Evolutionary conservation across 1,140 invertebrate species (phyloP), one percentile per base, ranked within the genome.

Genomic region (Musca domestica): DNA sequence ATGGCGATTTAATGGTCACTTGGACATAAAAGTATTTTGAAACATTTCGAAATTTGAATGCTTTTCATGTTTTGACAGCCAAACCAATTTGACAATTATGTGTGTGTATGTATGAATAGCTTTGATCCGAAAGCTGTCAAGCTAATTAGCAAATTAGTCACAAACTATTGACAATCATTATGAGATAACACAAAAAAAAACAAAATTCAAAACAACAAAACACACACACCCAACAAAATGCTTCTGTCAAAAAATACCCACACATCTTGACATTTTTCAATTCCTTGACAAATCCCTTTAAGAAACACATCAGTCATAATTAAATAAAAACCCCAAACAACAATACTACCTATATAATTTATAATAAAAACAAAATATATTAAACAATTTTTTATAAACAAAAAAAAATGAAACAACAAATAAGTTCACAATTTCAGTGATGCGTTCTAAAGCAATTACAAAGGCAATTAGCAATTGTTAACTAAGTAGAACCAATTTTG

Each of bases 401-500:
- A 54, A 54, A 54, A 23, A 54, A 23, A 10, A 54, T 12, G 2
- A 54, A 54, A 54, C 3, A 23, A 61, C n/a, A 34, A 61, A 61
- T 34, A 61, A 61, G 56, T 61, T 61, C 56, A 61, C 15, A 65
- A 49, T 46, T 17, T 63, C 65, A 46, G 46, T 69, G 54, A 66
- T 64, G 64, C 58, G 41, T 30, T 30, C 23, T 51, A 70, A 67
- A 67, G 65, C 61, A 66, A 70, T 70, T 70, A 67, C 58, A 67
- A 22, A 70, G 66, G 56, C 69, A 67, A 70, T 70, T 70, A 70
- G 64, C 65, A 47, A 67, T 52, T 51, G 54, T 47, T 23, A 67
- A 70, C 69, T 54, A 51, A 70, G 54, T 70, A 67, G 54, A 67
- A 70, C 69, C 56, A 47, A 70, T 70, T 70, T 58, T 64, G 49